These are phyloP conservation scores for Tyto alba DNA, from an alignment of 2,113 vertebrate species.

Conservation along the genomic window DNA sequence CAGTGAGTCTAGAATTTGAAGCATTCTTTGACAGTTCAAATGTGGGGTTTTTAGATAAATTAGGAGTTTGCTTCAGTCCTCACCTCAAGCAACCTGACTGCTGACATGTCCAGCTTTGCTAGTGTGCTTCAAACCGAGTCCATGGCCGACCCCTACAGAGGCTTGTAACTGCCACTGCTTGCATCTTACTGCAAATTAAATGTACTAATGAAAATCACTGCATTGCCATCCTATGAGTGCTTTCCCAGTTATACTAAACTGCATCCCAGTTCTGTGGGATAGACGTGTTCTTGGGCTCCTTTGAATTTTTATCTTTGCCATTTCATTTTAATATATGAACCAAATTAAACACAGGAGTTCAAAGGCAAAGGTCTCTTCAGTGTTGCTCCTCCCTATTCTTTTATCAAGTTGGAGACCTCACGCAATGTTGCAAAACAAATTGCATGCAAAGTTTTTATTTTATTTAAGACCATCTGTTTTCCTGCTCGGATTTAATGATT, in stretches of 20 bases:
- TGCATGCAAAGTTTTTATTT: not conserved
- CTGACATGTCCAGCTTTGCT: not conserved
- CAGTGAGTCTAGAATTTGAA: not conserved
- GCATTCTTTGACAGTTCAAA: not conserved
- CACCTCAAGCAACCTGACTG: not conserved
- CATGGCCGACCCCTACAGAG: rapidly evolving
- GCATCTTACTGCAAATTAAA: not conserved
- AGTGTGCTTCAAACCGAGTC: not conserved
- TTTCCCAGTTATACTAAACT: not conserved
- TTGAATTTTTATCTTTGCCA: not conserved
- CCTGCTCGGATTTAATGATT: not conserved
- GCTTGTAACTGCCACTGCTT: not conserved
- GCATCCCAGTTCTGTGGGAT: not conserved
- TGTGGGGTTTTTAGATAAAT: not conserved
- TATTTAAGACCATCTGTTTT: conserved; percentile 47
- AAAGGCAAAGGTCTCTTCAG: not conserved
- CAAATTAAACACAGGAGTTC: not conserved
- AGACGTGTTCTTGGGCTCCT: not conserved
- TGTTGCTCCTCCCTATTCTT: not conserved
- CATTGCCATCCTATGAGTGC: not conserved
- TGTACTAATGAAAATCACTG: not conserved
- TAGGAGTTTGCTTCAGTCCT: not conserved
- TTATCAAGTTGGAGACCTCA: not conserved
- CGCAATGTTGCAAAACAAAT: conserved; percentile 8
- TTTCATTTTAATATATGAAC: not conserved